Percentiles rank a stretch among this genome's conserved stretches.
phyloP scores from a whole-genome alignment of 2,113 vertebrate species.

The Chlamydotis undulata region DNA sequence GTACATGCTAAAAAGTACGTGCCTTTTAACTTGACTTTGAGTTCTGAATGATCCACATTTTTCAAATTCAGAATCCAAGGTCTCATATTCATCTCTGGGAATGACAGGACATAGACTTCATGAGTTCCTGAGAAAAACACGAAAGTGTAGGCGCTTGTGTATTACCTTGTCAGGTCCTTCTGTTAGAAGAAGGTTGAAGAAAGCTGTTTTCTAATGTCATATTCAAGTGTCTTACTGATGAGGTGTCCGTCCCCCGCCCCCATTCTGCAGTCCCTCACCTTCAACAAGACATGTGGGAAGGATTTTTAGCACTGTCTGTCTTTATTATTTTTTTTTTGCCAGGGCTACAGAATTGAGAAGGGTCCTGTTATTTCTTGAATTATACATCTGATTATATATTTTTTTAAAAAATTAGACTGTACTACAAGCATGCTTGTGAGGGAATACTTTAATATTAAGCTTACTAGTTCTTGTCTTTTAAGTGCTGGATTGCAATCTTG shows the following conservation, averaged over 20 bases:
- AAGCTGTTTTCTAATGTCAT: not conserved
- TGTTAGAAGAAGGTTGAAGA: not conserved
- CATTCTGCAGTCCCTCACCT: not conserved
- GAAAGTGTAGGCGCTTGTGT: not conserved
- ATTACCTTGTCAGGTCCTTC: not conserved
- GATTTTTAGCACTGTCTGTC: not conserved
- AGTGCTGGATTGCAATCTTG: not conserved
- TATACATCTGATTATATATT: not conserved
- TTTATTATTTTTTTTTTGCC: not conserved
- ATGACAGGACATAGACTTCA: not conserved
- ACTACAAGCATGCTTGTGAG: not conserved
- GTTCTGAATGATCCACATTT: not conserved
- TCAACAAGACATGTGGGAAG: not conserved
- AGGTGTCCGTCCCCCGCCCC: not conserved
- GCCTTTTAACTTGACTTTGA: not conserved
- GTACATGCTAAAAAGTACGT: not conserved
- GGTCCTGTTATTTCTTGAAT: not conserved
- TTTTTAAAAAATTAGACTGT: not conserved
- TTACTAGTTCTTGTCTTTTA: not conserved
- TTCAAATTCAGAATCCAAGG: not conserved
- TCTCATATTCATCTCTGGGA: not conserved
- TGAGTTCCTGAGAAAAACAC: not conserved
- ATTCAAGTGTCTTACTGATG: not conserved
- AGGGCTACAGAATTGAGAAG: not conserved
- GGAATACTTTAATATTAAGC: not conserved